Base-by-base conservation (phyloP, 1,140 invertebrate genomes). In the Cherax quadricarinatus region DNA sequence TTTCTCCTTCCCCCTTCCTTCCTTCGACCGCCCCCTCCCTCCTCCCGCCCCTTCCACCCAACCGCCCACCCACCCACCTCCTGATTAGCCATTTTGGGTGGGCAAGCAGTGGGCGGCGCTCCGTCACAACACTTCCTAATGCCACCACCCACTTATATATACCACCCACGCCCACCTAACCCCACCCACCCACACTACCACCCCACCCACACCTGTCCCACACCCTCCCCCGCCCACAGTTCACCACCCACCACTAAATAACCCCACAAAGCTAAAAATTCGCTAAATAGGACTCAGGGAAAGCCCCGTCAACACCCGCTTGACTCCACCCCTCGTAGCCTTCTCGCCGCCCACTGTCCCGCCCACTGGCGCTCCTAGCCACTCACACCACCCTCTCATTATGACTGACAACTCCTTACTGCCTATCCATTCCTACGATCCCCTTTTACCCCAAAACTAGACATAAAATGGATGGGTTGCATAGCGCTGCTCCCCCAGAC, bases 381-480 rank as follows among this genome's bases (percentile, higher is more conserved):
- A 93, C 92, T 93, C 91, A 93, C 66, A 60, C 66, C 48, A 16
- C 62, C 73, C 88, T 90, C 88, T 86, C 87, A 87, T 89, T 93
- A 83, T 93, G 92, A 93, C 90, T 93, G 92, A 93, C 92, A 93
- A 90, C 92, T 88, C 86, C 88, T 89, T 89, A 89, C 88, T 48
- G 73, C 83, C 62, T 85, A 93, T 93, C 88, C 88, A 86, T 93
- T 88, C 90, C 90, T n/a, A 60, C 21, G 85, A 92, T 88, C 91
- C 80, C 91, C 30, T 41, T 92, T 92, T 92, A 88, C 91, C 83
- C 80, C 41, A 57, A 49, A 87, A 82, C 91, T 85, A 62, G 91
- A 41, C 75, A 57, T 91, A 91, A 62, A 86, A 79, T 75, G 89
- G 86, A 91, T 86, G 75, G 83, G 86, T 91, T 91, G 89, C 89